Conservation (phyloP, 2,797 vertebrate species). For the Sebastes trivittatus region DNA sequence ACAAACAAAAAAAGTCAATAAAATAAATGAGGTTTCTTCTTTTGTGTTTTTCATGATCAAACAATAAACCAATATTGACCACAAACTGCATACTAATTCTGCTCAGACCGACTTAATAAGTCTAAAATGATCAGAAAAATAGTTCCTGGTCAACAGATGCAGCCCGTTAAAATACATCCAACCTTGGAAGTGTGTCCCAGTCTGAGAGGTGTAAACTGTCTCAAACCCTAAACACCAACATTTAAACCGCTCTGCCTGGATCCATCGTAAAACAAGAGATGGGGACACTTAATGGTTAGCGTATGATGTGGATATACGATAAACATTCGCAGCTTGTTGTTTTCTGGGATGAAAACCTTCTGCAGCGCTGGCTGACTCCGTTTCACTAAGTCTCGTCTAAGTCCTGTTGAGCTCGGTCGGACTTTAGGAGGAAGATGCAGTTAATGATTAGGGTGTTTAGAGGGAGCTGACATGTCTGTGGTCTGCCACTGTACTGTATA, state of each 20-base stretch:
- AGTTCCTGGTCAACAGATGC: conserved; percentile 34
- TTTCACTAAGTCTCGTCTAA: conserved; percentile 1
- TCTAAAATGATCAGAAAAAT: conserved; percentile 3
- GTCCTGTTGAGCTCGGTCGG: conserved; percentile 2
- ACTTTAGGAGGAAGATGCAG: conserved; percentile 25
- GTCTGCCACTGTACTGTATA: not conserved
- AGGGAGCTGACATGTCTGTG: conserved; percentile 27
- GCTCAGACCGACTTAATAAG: not conserved
- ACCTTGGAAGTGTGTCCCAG: not conserved
- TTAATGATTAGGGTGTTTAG: conserved; percentile 43
- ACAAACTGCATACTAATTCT: not conserved
- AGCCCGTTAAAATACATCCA: not conserved
- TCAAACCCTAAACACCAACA: conserved; percentile 12
- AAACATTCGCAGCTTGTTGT: conserved; percentile 34
- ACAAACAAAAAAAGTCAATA: not conserved
- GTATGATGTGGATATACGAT: conserved; percentile 25
- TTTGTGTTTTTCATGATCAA: conserved; percentile 36
- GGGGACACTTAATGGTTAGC: conserved; percentile 37
- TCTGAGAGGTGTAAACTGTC: conserved; percentile 34
- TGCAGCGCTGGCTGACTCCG: conserved; percentile 20
- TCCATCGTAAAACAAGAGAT: conserved; percentile 14
- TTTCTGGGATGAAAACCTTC: conserved; percentile 48
- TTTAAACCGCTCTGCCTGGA: conserved; percentile 10
- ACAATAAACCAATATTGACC: conserved; percentile 5
- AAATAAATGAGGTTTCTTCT: conserved; percentile 18